phyloP scores from a whole-genome alignment of 1,140 invertebrate species.

The Rhopalosiphum padi region DNA sequence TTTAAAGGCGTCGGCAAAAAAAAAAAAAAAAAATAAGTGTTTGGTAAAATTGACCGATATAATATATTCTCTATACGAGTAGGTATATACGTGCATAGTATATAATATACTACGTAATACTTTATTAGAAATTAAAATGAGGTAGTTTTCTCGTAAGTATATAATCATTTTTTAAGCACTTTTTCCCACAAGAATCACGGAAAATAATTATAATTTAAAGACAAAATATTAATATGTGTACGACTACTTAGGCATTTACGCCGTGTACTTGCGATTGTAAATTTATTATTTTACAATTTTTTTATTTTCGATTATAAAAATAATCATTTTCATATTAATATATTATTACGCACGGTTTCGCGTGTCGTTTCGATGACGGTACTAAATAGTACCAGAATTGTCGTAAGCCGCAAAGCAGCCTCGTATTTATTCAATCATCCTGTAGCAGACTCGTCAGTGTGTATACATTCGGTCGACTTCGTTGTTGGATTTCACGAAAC shows the following conservation, averaged over 20 bases:
- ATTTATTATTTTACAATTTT: not conserved
- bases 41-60: not conserved
- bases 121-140: not conserved
- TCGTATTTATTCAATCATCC: constrained; percentile 1
- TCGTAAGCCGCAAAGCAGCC: not conserved
- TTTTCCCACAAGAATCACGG: not conserved
- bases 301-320: not conserved
- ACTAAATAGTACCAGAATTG: not conserved
- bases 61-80: not conserved
- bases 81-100: not conserved
- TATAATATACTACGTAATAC: not conserved
- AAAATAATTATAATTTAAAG: not conserved
- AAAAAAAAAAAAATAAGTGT: not conserved
- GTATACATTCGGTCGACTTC: not conserved
- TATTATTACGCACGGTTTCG: not conserved
- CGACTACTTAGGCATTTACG: not conserved
- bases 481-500: not conserved
- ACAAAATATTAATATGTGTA: not conserved
- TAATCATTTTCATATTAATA: not conserved
- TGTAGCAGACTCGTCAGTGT: not conserved
- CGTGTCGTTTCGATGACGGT: not conserved
- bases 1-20: not conserved
- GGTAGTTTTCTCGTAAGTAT: not conserved
- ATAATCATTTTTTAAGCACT: constrained; percentile 1
- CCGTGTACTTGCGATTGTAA: not conserved